Evolutionary conservation across 2,888 invertebrate species (phyloP).

Genomic region (Ornithoptera priamus): DNA sequence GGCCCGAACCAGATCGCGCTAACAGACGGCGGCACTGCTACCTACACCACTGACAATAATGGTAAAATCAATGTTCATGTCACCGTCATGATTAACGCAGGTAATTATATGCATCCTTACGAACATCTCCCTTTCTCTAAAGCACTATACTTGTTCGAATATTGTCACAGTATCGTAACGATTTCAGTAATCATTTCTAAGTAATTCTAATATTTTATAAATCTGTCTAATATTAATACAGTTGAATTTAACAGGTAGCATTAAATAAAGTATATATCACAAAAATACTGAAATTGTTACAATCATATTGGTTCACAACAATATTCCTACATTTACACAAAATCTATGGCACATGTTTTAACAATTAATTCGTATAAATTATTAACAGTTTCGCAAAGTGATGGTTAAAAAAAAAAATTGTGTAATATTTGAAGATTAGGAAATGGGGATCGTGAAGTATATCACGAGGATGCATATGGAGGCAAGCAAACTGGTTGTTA

Average conservation of each 20-base stretch:
- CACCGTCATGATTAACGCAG: constrained; percentile 90
- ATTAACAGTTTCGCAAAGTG: constrained; percentile 75
- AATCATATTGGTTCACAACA: not conserved
- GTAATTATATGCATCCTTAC: constrained; percentile 80
- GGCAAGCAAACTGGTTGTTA: constrained; percentile 66
- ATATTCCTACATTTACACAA: constrained; percentile 12
- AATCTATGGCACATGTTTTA: constrained; percentile 50
- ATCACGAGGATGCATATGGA: constrained; percentile 78
- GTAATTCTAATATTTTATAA: too few species aligned
- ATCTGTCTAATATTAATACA: too few species aligned
- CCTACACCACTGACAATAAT: constrained; percentile 87
- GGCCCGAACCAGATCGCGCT: constrained; percentile 73
- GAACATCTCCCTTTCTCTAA: constrained; percentile 45
- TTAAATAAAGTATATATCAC: not conserved
- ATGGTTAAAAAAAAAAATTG: constrained; percentile 49
- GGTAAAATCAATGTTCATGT: constrained; percentile 94
- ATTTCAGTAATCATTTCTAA: not conserved
- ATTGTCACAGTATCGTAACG: constrained; percentile 15
- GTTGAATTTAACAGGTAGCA: too few species aligned
- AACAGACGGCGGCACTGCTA: constrained; percentile 73
- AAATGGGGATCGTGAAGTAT: constrained; percentile 56
- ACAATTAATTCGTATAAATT: constrained; percentile 45
- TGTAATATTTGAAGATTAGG: constrained; percentile 45
- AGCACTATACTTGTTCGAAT: constrained; percentile 24
- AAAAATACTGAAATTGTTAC: constrained; percentile 7